A percentile compares a stretch with the other conserved stretches of the same genome.
Conservation (phyloP, 2,113 vertebrate genomes). For the Leptobrachium ailaonicum region DNA sequence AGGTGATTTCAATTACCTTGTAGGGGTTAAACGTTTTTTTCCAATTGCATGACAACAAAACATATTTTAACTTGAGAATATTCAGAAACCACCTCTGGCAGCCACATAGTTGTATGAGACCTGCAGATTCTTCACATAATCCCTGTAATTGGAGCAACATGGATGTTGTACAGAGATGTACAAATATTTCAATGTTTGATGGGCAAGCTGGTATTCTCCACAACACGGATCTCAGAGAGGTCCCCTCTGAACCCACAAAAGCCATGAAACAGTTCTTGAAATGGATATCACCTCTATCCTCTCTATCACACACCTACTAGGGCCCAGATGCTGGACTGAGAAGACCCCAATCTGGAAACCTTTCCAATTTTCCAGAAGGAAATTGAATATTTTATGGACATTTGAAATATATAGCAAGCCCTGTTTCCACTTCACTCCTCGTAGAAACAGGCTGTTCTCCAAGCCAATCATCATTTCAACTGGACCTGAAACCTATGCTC, state of each 20-base stretch:
- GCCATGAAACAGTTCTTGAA: neutral
- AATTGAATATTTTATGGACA: conserved; percentile 19
- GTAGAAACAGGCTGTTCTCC: neutral
- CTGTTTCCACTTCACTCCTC: neutral
- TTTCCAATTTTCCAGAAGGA: conserved; percentile 12
- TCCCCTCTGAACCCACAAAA: neutral
- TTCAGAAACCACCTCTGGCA: conserved; percentile 13
- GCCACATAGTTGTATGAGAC: conserved; percentile 9
- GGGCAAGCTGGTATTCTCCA: neutral
- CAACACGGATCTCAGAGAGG: neutral
- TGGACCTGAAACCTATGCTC: neutral
- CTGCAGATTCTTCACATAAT: conserved; percentile 40
- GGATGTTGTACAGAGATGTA: neutral
- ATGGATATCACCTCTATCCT: too few relatives aligned
- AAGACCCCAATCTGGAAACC: neutral
- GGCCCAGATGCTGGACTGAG: neutral
- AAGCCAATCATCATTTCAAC: neutral
- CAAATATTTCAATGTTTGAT: neutral
- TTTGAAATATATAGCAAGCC: neutral
- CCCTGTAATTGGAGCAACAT: conserved; percentile 43
- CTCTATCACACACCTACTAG: neutral
- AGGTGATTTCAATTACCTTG: neutral
- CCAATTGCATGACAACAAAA: conserved; percentile 35
- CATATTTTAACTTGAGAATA: conserved; percentile 6
- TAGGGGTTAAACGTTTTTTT: neutral